Evolutionary conservation across 2,113 vertebrate species (phyloP).

Genomic region (Barbus barbus): DNA sequence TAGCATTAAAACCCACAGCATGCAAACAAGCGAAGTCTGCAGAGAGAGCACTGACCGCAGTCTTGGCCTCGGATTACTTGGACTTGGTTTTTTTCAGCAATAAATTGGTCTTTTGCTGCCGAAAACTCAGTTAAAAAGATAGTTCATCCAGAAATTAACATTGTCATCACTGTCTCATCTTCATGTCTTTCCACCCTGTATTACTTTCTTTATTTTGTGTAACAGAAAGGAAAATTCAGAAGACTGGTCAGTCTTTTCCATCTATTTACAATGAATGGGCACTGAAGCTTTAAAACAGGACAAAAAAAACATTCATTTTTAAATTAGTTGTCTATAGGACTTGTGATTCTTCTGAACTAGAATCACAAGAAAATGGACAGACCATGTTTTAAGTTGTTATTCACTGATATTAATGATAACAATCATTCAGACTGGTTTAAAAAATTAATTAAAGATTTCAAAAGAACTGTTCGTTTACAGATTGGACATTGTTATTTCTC

Average conservation of each 20-base stretch:
- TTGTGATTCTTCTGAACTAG: not conserved
- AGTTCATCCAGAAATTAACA: not conserved
- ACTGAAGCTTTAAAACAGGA: not conserved
- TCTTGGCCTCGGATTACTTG: not conserved
- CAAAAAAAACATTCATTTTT: not conserved
- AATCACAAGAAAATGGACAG: not conserved
- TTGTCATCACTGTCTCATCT: not conserved
- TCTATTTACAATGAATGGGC: not conserved
- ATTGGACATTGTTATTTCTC: too few relatives aligned
- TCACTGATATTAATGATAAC: not conserved
- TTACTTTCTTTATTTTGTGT: not conserved
- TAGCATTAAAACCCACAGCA: constrained; percentile 32
- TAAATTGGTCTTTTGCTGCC: not conserved
- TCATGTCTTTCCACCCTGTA: not conserved
- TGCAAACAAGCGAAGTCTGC: constrained; percentile 24
- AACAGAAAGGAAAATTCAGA: not conserved
- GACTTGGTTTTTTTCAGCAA: not conserved
- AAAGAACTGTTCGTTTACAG: too few relatives aligned
- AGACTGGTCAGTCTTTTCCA: not conserved
- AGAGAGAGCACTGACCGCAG: not conserved
- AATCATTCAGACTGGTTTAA: too few relatives aligned
- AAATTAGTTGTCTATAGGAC: too few relatives aligned
- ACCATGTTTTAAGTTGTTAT: not conserved
- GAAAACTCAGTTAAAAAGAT: not conserved
- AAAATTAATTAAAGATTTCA: too few relatives aligned